A percentile compares a stretch with the other conserved stretches of the same genome.
Evolutionary conservation across 2,113 vertebrate genomes (phyloP).

Genomic region (Phyllostomus discolor): DNA sequence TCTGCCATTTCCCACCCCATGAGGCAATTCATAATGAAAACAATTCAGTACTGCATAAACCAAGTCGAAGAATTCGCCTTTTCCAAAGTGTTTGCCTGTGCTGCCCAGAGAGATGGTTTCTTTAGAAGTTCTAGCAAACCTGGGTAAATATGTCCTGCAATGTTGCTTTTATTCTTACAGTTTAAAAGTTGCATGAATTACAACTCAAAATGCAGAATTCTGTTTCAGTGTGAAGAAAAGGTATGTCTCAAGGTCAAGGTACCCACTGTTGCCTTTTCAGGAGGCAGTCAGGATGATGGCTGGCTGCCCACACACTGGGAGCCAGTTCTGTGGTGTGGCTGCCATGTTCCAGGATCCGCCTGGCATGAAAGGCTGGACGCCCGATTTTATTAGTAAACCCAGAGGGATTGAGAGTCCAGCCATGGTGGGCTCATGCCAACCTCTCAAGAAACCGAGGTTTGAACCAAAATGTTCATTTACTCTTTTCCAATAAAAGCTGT

Average conservation of each 20-base stretch:
- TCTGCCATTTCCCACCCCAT: neutral
- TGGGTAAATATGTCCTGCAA: neutral
- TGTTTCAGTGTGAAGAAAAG: neutral
- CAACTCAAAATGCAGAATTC: slow-evolving; percentile 25
- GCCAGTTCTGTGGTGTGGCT: neutral
- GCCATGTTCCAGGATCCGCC: neutral
- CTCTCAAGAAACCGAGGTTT: slow-evolving; percentile 11
- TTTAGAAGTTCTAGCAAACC: neutral
- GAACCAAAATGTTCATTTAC: slow-evolving; percentile 9
- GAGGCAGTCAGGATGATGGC: neutral
- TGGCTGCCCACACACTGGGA: neutral
- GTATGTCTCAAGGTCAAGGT: slow-evolving; percentile 20
- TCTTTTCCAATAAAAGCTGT: slow-evolving; percentile 39
- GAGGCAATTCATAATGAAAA: neutral
- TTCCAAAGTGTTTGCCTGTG: neutral
- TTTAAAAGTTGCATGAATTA: neutral
- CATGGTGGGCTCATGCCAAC: neutral
- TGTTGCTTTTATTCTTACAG: neutral
- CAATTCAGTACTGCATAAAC: neutral
- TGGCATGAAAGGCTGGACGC: slow-evolving; percentile 2
- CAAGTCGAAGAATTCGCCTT: neutral
- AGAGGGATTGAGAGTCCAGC: neutral
- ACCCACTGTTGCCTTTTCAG: neutral
- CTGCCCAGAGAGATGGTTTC: neutral
- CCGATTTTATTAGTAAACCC: slow-evolving; percentile 26